A percentile compares a stretch with the other conserved stretches of the same genome.
phyloP scores from a whole-genome alignment of 2,888 invertebrate genomes.

The Antheraea assamensis region DNA sequence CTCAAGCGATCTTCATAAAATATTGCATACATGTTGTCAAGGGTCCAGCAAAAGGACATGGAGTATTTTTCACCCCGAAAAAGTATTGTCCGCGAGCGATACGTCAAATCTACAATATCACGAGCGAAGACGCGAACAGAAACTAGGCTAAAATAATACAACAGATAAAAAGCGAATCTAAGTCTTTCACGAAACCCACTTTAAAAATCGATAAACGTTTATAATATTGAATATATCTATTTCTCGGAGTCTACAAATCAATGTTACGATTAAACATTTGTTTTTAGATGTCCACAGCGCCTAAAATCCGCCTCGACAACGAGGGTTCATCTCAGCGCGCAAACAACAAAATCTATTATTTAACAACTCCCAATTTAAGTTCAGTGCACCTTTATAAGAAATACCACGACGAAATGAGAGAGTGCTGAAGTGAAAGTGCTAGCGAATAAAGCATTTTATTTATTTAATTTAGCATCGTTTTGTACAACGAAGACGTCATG shows the following conservation, averaged over 20 bases:
- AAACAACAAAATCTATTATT: background rate
- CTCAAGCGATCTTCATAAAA: no score
- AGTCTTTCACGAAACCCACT: no score
- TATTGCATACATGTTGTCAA: no score
- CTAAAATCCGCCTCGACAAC: background rate
- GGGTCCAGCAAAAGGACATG: no score
- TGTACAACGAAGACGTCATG: constrained; percentile 1
- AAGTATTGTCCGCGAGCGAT: no score
- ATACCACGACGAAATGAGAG: constrained; percentile 16
- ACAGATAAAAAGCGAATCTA: no score
- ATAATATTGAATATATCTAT: background rate
- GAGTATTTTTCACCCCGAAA: no score
- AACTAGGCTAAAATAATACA: no score
- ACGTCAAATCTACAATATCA: no score
- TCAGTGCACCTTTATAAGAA: constrained; percentile 20
- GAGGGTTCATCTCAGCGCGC: background rate
- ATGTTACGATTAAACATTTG: background rate
- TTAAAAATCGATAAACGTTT: background rate
- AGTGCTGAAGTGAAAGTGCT: constrained; percentile 20
- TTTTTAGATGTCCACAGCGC: background rate
- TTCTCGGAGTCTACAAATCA: background rate
- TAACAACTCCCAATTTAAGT: constrained; percentile 18
- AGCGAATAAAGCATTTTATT: constrained; percentile 13
- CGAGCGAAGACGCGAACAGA: no score
- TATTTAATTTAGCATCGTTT: constrained; percentile 9